These are phyloP conservation scores for Onychostoma macrolepis DNA, from an alignment of 2,113 vertebrate genomes.

Conservation along the genomic window DNA sequence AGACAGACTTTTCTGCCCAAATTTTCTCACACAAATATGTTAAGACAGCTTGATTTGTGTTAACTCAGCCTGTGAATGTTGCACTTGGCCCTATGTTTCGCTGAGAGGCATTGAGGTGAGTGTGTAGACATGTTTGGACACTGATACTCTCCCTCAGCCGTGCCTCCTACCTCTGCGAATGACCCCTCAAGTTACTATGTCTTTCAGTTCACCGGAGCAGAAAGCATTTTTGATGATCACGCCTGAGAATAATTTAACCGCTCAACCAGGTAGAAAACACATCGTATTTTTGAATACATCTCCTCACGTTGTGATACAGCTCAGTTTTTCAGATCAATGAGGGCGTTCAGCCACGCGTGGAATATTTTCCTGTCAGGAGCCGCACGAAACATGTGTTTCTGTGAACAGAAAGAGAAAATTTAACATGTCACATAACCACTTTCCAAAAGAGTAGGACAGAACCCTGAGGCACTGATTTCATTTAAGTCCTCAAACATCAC, in stretches of 20 bases:
- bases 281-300: not conserved
- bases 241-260: not conserved
- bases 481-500: not conserved
- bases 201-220: constrained; percentile 12
- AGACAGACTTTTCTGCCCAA: constrained; percentile 37
- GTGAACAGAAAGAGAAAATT: constrained; percentile 20
- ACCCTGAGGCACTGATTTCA: not conserved
- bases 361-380: constrained; percentile 21
- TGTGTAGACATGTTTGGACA: constrained; percentile 37
- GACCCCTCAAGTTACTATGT: constrained; percentile 6
- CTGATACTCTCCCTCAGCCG: constrained; percentile 13
- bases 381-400: constrained; percentile 19
- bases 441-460: constrained; percentile 2
- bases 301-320: not conserved
- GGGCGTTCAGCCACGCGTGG: not conserved
- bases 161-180: constrained; percentile 21
- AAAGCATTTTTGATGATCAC: constrained; percentile 3
- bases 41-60: constrained; percentile 50
- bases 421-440: constrained; percentile 16
- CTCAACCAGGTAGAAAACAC: constrained; percentile 32
- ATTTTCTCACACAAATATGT: constrained; percentile 19
- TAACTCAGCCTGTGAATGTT: constrained; percentile 56
- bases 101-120: constrained; percentile 15
- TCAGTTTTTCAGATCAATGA: constrained; percentile 19
- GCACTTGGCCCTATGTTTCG: constrained; percentile 44